Evolutionary conservation across 2,888 invertebrate species (phyloP).

Genomic region (Blera fallax): DNA sequence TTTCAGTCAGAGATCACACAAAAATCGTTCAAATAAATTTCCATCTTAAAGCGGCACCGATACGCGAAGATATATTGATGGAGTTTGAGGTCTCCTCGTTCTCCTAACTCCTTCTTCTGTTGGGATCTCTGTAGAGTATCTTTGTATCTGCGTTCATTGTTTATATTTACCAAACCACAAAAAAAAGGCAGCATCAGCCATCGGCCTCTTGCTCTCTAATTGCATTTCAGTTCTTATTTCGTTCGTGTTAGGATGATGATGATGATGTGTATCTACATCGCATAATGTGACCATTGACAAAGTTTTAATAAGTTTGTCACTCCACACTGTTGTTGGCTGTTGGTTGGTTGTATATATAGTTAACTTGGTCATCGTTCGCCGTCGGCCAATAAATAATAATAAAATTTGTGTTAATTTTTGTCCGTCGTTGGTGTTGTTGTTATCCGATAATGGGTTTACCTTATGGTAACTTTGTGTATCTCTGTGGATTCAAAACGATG

Average conservation of each 20-base stretch:
- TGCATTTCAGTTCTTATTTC: constrained; percentile 49
- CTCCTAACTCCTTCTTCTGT: constrained; percentile 29
- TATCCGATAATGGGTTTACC: constrained; percentile 69
- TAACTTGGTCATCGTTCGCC: constrained; percentile 47
- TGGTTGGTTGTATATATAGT: not conserved
- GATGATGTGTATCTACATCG: constrained; percentile 67
- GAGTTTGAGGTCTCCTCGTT: not conserved
- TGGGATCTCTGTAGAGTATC: not conserved
- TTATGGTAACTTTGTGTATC: constrained; percentile 28
- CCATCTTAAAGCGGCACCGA: constrained; percentile 65
- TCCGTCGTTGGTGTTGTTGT: constrained; percentile 43
- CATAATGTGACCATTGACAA: constrained; percentile 71
- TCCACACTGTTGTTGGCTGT: constrained; percentile 13
- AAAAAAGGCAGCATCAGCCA: not conserved
- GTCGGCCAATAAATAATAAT: constrained; percentile 80
- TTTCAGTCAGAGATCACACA: constrained; percentile 28
- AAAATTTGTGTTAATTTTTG: constrained; percentile 81
- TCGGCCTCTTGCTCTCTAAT: constrained; percentile 33
- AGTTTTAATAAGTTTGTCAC: constrained; percentile 72
- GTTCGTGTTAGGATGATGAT: constrained; percentile 54
- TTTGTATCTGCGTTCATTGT: constrained; percentile 40
- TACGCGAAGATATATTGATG: constrained; percentile 41
- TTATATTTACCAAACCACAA: constrained; percentile 54
- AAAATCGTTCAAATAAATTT: constrained; percentile 71
- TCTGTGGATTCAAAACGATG: constrained; percentile 11